Base-by-base conservation (phyloP, 2,797 vertebrate species). In the Oreonectes daqikongensis region DNA sequence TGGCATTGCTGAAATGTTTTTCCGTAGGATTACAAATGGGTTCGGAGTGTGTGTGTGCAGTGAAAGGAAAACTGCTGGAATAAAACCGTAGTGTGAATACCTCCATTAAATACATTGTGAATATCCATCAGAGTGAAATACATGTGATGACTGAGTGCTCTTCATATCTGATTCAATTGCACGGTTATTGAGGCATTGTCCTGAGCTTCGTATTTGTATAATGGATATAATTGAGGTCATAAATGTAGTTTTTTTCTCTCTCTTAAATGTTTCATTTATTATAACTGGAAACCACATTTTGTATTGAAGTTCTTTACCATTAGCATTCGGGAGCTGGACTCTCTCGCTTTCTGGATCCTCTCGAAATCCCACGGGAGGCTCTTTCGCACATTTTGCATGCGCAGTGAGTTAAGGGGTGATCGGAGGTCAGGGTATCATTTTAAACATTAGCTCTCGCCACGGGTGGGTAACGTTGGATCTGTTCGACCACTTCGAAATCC, bases 21-120 rank as follows among this genome's bases (percentile, higher is more conserved):
- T 68, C 75, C n/a, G 20, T 75, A 46, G 42, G 42, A 79, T 77
- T 70, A 74, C 20, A 55, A 65, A 68, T 46, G n/a, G 22, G 38
- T 72, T 57, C 3, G n/a, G n/a, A 52, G n/a, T 18, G 57, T 75
- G 60, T 75, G 60, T 65, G 9, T 9, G 5, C 22, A 18, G 55
- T 38, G 24, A 32, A 40, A 42, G 20, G 14, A 15, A 38, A 59
- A 70, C 10, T 7, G 61, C 22, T 24, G 42, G 53, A 6, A 6
- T 59, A 59, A 35, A 69, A 46, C 57, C 9, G 30, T 63, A 12
- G 68, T 53, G 18, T 61, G 40, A 68, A 20, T 30, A 24, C 32
- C 35, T 70, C 26, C 26, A 57, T 40, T 69, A 61, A 79, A 75
- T 75, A 53, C 15, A 35, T 53, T 64, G 60, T 66, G 63, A 80